These are phyloP conservation scores for Sesamia nonagrioides DNA, from an alignment of 1,140 invertebrate genomes.

Conservation along the genomic window DNA sequence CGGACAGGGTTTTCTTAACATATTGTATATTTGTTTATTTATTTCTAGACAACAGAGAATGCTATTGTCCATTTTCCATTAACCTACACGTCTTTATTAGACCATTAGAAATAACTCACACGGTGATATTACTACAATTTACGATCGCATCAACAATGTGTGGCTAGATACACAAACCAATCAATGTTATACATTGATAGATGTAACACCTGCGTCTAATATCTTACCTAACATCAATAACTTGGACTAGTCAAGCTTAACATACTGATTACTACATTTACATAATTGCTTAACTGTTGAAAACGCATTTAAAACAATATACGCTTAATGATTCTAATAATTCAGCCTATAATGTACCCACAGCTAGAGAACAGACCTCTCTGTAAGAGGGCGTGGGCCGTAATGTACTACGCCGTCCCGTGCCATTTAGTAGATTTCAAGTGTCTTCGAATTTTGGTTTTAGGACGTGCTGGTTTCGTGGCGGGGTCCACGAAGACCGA, in stretches of 20 bases:
- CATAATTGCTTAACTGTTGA: not conserved
- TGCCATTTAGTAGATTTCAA: too few relatives aligned
- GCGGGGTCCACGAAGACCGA: too few relatives aligned
- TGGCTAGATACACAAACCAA: conserved; percentile 10
- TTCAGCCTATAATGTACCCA: too few relatives aligned
- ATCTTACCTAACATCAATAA: conserved; percentile 21
- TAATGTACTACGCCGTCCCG: too few relatives aligned
- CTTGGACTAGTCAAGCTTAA: not conserved
- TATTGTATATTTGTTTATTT: too few relatives aligned
- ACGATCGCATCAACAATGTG: not conserved
- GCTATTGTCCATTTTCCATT: not conserved
- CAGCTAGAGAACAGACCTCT: too few relatives aligned
- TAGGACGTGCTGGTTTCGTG: too few relatives aligned
- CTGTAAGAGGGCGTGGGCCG: too few relatives aligned
- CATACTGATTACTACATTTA: not conserved
- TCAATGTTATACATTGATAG: not conserved
- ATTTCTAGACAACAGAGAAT: too few relatives aligned
- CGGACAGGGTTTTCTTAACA: too few relatives aligned
- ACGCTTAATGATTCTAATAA: not conserved
- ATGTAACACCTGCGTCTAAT: conserved; percentile 11
- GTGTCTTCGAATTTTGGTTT: too few relatives aligned
- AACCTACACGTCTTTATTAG: not conserved
- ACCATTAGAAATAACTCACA: not conserved
- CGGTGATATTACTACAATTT: not conserved
- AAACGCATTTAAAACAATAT: too few relatives aligned